Base-by-base conservation (phyloP, 1,140 invertebrate species). In the Drosophila aff. region DNA sequence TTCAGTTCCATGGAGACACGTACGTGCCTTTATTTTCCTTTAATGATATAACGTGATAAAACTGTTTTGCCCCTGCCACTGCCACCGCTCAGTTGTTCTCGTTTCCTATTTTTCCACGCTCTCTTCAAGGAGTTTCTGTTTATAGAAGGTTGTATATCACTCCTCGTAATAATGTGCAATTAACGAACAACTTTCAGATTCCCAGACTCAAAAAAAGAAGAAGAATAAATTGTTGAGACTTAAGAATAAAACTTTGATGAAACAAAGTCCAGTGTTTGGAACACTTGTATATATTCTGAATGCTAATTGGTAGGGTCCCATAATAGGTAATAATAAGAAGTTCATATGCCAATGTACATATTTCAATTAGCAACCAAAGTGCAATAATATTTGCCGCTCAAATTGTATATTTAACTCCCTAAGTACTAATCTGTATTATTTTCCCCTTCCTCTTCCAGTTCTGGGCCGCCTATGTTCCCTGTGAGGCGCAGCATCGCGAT, bases 401-500 rank as follows among this genome's bases (percentile, higher is more conserved):
- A 36, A 53, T 16, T 53, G 7, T 9, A 36, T 4, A 21, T 10
- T 38, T 5, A 36, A 16, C 21, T 38, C 21, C 21, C 15, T 1
- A 11, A 52, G 11, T 18, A 7, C n/a, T 18, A 13, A 52, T 33
- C 16, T 15, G 10, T 33, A 3, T 33, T 33, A 13, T 47, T 46
- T 21, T 63, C 3, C 44, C 7, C 33, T 18, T 31, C 8, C 31
- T 23, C 3, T 79, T 93, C 5, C 95, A 98, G 95, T 98, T 98
- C 92, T 98, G 97, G 97, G 97, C 97, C 0, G 96, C 96, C 0
- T 98, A 98, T 91, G 97, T 97, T 0, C 96, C 96, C 0, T 98
- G 98, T 92, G 95, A 96, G 62, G 95, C 96, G 3, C 97, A 98
- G 89, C 95, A 96, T 90, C 95, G 96, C 63, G 96, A 97, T 81